These are phyloP conservation scores for Acrossocheilus wenchowensis DNA, from an alignment of 2,797 vertebrate genomes.

Conservation along the genomic window DNA sequence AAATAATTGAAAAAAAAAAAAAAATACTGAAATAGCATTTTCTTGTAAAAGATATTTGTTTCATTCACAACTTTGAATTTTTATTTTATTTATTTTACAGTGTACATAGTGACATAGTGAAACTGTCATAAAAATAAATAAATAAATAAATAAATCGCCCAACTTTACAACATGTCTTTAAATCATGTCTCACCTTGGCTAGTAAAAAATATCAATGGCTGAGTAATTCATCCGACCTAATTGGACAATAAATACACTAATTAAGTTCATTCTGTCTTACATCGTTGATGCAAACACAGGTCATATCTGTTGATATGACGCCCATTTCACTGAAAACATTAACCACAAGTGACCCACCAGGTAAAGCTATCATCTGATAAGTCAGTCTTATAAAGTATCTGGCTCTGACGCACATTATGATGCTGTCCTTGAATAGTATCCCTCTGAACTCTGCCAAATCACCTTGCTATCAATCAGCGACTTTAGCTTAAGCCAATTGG, in stretches of 20 bases:
- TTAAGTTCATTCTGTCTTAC: neutral
- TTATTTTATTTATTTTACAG: no score
- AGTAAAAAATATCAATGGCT: no score
- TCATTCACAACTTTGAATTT: no score
- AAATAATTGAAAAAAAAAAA: no score
- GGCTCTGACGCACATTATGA: slow-evolving; percentile 22
- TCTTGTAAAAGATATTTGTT: no score
- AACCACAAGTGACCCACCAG: neutral
- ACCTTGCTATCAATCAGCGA: neutral
- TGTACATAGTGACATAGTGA: no score
- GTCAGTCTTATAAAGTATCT: neutral
- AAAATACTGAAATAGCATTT: no score
- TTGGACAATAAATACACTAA: neutral
- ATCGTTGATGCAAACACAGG: neutral
- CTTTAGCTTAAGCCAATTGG: slow-evolving; percentile 4
- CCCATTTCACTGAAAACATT: neutral
- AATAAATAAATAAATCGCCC: no score
- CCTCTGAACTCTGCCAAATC: slow-evolving; percentile 24
- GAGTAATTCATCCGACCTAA: neutral
- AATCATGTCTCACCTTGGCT: no score
- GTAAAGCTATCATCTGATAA: neutral
- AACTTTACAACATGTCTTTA: no score
- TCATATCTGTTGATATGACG: neutral
- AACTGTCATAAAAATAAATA: no score
- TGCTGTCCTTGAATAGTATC: slow-evolving; percentile 33